Conservation (phyloP, 2,888 invertebrate genomes). For the Bugula neritina region DNA sequence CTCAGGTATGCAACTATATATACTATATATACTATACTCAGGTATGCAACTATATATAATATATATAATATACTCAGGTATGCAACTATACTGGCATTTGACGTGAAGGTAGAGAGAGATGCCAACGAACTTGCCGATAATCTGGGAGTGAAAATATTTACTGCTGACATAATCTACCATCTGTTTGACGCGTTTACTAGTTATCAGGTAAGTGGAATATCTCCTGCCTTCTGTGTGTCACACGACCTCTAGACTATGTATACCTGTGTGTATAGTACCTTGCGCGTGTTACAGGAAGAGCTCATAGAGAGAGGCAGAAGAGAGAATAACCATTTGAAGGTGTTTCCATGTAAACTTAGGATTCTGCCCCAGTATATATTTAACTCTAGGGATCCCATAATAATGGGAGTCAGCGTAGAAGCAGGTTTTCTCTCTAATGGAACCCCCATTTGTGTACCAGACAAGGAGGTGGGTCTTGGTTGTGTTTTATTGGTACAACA, state of each 20-base stretch:
- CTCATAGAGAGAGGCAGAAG: slow-evolving; percentile 83
- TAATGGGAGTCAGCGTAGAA: slow-evolving; percentile 90
- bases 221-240: background rate
- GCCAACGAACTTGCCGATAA: slow-evolving; percentile 95
- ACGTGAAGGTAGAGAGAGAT: slow-evolving; percentile 95
- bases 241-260: background rate
- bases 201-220: slow-evolving; percentile 33
- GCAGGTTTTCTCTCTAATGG: slow-evolving; percentile 91
- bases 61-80: too few species aligned
- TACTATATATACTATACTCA: too few species aligned
- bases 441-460: slow-evolving; percentile 94
- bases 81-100: slow-evolving; percentile 97
- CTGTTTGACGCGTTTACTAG: slow-evolving; percentile 90
- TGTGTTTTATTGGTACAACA: too few species aligned
- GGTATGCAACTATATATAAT: too few species aligned
- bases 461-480: slow-evolving; percentile 78
- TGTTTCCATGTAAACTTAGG: slow-evolving; percentile 92
- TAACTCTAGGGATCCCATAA: slow-evolving; percentile 96
- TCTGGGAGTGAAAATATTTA: slow-evolving; percentile 74
- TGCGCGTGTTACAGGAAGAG: slow-evolving; percentile 64
- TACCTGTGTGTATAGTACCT: background rate
- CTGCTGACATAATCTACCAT: slow-evolving; percentile 98
- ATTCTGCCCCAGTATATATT: slow-evolving; percentile 82
- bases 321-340: slow-evolving; percentile 91
- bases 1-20: too few species aligned